Conservation (phyloP, 1,140 invertebrate species). For the Drosophila micromelanica region DNA sequence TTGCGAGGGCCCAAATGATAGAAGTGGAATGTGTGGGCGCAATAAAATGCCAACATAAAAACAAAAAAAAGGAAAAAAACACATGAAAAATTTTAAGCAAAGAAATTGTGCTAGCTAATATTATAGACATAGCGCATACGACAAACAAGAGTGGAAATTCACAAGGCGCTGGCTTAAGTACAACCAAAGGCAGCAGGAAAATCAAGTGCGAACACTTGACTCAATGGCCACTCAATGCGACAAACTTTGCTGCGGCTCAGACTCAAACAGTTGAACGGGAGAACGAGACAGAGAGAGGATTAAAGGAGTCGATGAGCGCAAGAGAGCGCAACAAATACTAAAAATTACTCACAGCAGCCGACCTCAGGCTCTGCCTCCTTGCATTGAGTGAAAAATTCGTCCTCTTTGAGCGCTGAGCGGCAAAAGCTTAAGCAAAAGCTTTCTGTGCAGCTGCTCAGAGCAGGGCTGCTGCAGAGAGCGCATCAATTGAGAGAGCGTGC, state of each 20-base stretch:
- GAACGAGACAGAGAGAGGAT: not conserved
- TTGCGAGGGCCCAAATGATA: conserved; percentile 41
- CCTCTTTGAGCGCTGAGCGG: conserved; percentile 32
- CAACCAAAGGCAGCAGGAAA: conserved; percentile 42
- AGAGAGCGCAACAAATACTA: not conserved
- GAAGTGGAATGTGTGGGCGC: conserved; percentile 41
- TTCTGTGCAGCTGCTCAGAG: conserved; percentile 36
- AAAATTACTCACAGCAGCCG: conserved; percentile 11
- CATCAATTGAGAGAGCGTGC: not conserved
- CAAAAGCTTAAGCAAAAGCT: conserved; percentile 32
- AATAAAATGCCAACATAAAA: conserved; percentile 71
- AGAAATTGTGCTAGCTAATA: conserved; percentile 66
- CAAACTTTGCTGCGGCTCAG: conserved; percentile 27
- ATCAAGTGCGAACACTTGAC: conserved; percentile 70
- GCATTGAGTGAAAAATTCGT: conserved; percentile 17
- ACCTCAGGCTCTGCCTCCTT: not conserved
- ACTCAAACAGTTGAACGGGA: not conserved
- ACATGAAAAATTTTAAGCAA: conserved; percentile 12
- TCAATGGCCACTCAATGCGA: conserved; percentile 68
- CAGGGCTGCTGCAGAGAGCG: not conserved
- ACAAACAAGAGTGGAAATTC: conserved; percentile 25
- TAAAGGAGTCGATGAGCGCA: not conserved
- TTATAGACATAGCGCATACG: conserved; percentile 48
- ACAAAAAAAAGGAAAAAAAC: conserved; percentile 49
- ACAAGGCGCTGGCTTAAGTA: conserved; percentile 1